Evolutionary conservation across 2,113 vertebrate genomes (phyloP).

Genomic region (Cairina moschata): DNA sequence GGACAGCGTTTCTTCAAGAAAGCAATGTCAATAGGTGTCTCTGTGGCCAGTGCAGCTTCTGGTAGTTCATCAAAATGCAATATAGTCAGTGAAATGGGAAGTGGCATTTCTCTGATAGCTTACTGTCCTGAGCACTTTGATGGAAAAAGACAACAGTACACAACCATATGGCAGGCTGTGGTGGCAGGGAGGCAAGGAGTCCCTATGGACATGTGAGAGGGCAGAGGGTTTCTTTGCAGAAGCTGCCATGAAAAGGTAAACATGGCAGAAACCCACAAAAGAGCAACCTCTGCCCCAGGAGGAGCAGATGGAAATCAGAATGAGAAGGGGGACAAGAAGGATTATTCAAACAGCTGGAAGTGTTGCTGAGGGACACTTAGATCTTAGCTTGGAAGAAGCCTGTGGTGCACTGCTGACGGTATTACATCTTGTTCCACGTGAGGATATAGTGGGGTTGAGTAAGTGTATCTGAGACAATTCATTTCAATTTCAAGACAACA

Average conservation of each 20-base stretch:
- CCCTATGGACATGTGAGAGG: not conserved
- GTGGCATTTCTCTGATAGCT: not conserved
- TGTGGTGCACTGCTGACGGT: not conserved
- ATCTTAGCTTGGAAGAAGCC: not conserved
- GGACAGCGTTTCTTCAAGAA: constrained; percentile 29
- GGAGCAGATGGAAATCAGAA: not conserved
- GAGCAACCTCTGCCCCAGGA: not conserved
- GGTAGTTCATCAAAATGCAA: not conserved
- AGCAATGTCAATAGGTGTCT: not conserved
- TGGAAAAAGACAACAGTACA: not conserved
- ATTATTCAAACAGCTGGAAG: not conserved
- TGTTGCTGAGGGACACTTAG: not conserved
- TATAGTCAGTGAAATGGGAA: not conserved
- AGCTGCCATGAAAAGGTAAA: not conserved
- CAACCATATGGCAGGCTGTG: not conserved
- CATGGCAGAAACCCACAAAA: not conserved
- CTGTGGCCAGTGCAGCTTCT: not conserved
- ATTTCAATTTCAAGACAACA: not conserved
- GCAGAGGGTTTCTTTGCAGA: not conserved
- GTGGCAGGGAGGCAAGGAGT: not conserved
- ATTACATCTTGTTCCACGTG: not conserved
- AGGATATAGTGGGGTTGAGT: not conserved
- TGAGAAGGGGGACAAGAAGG: not conserved
- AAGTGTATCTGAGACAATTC: not conserved
- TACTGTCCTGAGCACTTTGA: not conserved